These are phyloP conservation scores for Oophaga sylvatica DNA, from an alignment of 2,797 vertebrate species.

Conservation along the genomic window DNA sequence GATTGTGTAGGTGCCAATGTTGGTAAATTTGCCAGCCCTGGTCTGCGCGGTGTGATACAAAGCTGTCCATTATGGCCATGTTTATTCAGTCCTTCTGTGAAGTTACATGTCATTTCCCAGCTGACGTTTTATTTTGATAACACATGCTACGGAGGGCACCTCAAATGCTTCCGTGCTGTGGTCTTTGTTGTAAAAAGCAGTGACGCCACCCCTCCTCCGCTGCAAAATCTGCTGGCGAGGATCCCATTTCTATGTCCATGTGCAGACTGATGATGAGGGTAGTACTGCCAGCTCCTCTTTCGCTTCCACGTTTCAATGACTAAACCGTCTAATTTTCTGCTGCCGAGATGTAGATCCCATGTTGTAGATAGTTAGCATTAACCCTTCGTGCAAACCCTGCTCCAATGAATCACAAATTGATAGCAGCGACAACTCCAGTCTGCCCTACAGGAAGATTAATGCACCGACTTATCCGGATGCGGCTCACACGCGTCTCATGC, in stretches of 20 bases:
- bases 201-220: background rate
- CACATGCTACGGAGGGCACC: background rate
- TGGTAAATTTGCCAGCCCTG: background rate
- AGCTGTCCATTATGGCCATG: background rate
- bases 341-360: slow-evolving; percentile 53
- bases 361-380: slow-evolving; percentile 53
- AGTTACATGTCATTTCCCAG: background rate
- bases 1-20: background rate
- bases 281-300: background rate
- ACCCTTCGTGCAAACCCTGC: slow-evolving; percentile 3
- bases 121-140: background rate
- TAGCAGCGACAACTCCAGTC: slow-evolving; percentile 17
- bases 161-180: background rate
- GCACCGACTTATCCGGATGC: slow-evolving; percentile 42
- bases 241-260: background rate
- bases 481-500: slow-evolving; percentile 55
- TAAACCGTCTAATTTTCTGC: slow-evolving; percentile 9
- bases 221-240: background rate
- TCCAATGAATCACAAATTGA: slow-evolving; percentile 31
- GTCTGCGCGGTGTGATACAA: background rate
- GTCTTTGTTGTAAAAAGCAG: background rate
- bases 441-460: slow-evolving; percentile 63
- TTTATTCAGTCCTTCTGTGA: background rate
- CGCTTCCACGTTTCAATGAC: slow-evolving; percentile 1
- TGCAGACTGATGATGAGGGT: background rate